Base-by-base conservation (phyloP, 2,113 vertebrate species). In the Rostratula benghalensis region DNA sequence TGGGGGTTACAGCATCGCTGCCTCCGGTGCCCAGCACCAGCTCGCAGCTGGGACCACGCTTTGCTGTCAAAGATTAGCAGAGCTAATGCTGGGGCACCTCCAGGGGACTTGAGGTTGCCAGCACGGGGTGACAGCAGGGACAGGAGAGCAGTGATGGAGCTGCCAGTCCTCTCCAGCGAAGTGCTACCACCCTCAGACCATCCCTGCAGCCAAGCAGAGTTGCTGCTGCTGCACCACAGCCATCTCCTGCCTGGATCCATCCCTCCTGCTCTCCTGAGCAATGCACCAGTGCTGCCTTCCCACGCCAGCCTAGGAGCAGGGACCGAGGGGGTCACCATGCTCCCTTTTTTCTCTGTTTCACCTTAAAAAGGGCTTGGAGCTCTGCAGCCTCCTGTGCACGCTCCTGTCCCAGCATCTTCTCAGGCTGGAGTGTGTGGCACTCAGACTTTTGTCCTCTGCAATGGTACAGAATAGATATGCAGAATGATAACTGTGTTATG, bases 201-300 rank as follows among this genome's bases (percentile, higher is more conserved):
- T 7, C 45, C 63, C 88, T 83, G 71, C 77, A 87, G 59, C 57
- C 70, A 31, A 85, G 60, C 57, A 37, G 9, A 20, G 61, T 7
- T 30, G 64, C 71, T 83, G 85, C 68, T 56, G 3, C 86, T 87
- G 87, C 89, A 91, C 88, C 60, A 23, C 65, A 35, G 60, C 59
- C 83, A 33, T 15, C 22, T 57, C 48, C 65, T 37, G 89, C 33
- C 83, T 79, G 71, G 35, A 78, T 73, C 41, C 83, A 16, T 27
- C 65, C 70, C 39, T 83, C 57, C 64, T 3, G 92, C 63, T 41
- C 54, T 91, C 89, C 70, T 9, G 59, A 68, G 83, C 39, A 11
- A 25, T 45, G 78, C 78, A 46, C 41, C 73, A 35, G 67, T 2
- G 8, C 68, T 13, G 50, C 6, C 50, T 76, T 33, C 80, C 43